Conservation (phyloP, 2,888 invertebrate genomes). For the Chrysina gloriosa region DNA sequence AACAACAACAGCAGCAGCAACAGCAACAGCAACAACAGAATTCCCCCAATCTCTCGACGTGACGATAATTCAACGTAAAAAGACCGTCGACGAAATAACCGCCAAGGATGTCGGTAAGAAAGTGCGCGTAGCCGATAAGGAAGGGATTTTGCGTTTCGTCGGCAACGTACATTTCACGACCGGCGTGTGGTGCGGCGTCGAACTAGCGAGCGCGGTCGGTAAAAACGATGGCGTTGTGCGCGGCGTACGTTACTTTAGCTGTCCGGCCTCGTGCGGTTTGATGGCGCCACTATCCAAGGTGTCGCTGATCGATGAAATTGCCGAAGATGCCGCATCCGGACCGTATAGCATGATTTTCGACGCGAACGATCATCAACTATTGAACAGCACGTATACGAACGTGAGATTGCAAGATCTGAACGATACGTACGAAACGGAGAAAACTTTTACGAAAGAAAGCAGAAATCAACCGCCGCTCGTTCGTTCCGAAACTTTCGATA, state of each 20-base stretch:
- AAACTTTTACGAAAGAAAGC: conserved; percentile 54
- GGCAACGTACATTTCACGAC: conserved; percentile 69
- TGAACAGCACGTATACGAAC: conserved; percentile 35
- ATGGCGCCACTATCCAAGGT: conserved; percentile 73
- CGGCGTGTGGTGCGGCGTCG: conserved; percentile 75
- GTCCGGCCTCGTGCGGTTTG: conserved; percentile 70
- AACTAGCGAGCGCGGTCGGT: conserved; percentile 69
- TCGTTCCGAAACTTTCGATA: conserved; percentile 42
- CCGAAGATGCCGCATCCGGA: conserved; percentile 67
- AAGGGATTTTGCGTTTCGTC: conserved; percentile 70
- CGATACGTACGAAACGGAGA: not conserved
- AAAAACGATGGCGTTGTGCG: conserved; percentile 74
- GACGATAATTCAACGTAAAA: conserved; percentile 34
- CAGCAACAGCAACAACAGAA: conserved; percentile 25
- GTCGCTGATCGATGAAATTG: conserved; percentile 53
- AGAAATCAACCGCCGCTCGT: conserved; percentile 25
- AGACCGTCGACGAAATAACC: conserved; percentile 32
- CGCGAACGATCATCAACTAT: conserved; percentile 60
- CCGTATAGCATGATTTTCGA: conserved; percentile 73
- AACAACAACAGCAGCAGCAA: conserved; percentile 20
- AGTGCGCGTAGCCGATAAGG: conserved; percentile 59
- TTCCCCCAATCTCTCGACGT: not conserved
- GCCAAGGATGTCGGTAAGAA: conserved; percentile 57
- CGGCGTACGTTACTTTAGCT: conserved; percentile 73
- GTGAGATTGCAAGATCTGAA: conserved; percentile 1